phyloP scores from a whole-genome alignment of 2,888 invertebrate species.

The Beris chalybata region DNA sequence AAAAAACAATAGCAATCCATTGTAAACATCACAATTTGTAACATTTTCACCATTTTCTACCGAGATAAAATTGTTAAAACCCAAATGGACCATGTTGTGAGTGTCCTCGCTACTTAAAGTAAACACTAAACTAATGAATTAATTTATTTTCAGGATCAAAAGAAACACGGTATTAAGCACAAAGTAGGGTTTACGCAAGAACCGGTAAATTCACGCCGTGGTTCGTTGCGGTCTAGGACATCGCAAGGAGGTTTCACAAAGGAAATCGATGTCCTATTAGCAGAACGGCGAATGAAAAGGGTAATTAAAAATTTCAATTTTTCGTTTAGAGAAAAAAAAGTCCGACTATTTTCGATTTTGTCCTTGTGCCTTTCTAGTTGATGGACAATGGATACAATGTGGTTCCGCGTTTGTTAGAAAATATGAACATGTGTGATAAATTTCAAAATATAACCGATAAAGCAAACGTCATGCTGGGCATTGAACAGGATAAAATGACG shows the following conservation, averaged over 20 bases:
- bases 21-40: too few relatives aligned
- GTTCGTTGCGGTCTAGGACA: background rate
- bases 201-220: background rate
- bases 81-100: too few relatives aligned
- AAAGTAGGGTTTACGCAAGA: constrained; percentile 1
- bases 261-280: background rate
- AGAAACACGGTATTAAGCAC: background rate
- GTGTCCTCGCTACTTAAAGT: too few relatives aligned
- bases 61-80: too few relatives aligned
- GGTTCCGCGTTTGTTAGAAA: constrained; percentile 1
- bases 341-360: background rate
- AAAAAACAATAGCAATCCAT: too few relatives aligned
- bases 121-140: too few relatives aligned
- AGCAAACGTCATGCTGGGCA: background rate
- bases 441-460: constrained; percentile 1
- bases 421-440: background rate
- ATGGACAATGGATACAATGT: constrained; percentile 13
- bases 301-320: background rate
- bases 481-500: constrained; percentile 6
- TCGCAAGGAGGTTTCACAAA: constrained; percentile 9
- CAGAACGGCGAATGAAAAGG: constrained; percentile 2
- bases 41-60: too few relatives aligned
- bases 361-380: background rate
- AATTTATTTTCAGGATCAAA: background rate
- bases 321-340: background rate